Percentiles rank a stretch among this genome's conserved stretches.
Evolutionary conservation across 2,113 vertebrate genomes (phyloP).

Genomic region (Eulemur macaco): DNA sequence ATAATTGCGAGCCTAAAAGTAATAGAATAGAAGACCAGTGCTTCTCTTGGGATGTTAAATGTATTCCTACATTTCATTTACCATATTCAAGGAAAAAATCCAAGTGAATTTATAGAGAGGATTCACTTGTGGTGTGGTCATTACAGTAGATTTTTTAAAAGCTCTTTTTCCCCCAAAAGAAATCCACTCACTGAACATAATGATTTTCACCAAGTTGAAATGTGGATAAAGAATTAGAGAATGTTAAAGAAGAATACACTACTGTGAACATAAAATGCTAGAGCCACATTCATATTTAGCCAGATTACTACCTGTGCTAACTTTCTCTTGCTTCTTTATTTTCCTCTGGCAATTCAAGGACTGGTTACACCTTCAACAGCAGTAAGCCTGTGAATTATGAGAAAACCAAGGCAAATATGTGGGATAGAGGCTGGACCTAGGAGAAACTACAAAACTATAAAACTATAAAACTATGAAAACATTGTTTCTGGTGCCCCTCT

Average conservation of each 20-base stretch:
- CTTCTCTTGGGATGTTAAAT: constrained; percentile 7
- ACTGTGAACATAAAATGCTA: neutral
- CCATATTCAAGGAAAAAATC: constrained; percentile 15
- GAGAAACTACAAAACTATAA: neutral
- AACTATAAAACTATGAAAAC: neutral
- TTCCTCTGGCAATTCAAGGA: neutral
- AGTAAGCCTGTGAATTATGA: neutral
- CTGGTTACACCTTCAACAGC: neutral
- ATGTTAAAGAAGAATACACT: neutral
- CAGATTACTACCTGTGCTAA: neutral
- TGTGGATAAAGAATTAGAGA: neutral
- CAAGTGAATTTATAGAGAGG: constrained; percentile 21
- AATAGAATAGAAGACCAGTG: neutral
- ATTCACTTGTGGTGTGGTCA: neutral
- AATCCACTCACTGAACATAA: neutral
- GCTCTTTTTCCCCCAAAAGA: neutral
- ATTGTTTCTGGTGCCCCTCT: neutral
- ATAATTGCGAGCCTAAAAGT: neutral
- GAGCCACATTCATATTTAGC: neutral
- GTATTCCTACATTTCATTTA: constrained; percentile 14
- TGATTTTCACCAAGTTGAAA: neutral
- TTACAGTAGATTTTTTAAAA: neutral
- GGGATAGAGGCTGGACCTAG: neutral
- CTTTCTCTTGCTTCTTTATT: neutral
- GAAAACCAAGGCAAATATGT: neutral